Conservation (phyloP, 1,140 invertebrate genomes). For the Neodiprion fabricii region DNA sequence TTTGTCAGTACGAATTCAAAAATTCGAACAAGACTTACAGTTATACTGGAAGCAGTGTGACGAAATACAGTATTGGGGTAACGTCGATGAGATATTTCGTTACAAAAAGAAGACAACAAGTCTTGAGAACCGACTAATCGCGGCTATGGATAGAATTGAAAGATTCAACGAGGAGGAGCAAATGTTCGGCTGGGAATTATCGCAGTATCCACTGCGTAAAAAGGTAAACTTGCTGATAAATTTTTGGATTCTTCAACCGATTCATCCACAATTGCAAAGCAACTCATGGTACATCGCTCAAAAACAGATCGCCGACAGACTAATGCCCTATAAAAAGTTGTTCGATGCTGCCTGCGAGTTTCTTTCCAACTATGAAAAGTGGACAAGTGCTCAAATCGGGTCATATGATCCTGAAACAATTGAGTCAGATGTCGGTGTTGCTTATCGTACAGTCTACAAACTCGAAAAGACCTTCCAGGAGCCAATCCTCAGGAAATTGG, state of each 20-base stretch:
- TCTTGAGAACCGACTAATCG: constrained; percentile 70
- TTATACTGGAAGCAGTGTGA: constrained; percentile 82
- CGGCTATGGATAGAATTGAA: constrained; percentile 83
- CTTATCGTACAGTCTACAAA: constrained; percentile 85
- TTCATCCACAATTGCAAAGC: background rate
- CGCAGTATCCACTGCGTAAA: constrained; percentile 86
- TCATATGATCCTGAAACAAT: constrained; percentile 89
- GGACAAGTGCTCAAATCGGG: constrained; percentile 85
- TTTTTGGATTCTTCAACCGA: constrained; percentile 16
- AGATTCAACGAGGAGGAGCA: constrained; percentile 92
- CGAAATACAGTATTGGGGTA: constrained; percentile 88
- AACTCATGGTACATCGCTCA: constrained; percentile 21
- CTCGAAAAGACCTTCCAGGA: constrained; percentile 85
- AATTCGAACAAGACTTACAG: constrained; percentile 83
- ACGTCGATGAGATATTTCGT: constrained; percentile 83
- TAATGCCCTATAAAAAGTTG: constrained; percentile 86
- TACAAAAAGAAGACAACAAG: constrained; percentile 83
- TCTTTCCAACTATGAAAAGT: constrained; percentile 79
- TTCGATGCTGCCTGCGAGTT: constrained; percentile 91
- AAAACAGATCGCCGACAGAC: constrained; percentile 71
- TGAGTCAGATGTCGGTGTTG: constrained; percentile 80
- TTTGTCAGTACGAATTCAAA: constrained; percentile 72
- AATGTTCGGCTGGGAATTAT: constrained; percentile 88
- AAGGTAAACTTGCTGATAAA: constrained; percentile 49
- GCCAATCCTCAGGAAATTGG: constrained; percentile 70